Percentiles rank a stretch among this genome's conserved stretches.
These are phyloP conservation scores for Magallana nippona DNA, from an alignment of 2,888 invertebrate genomes.

Conservation along the genomic window DNA sequence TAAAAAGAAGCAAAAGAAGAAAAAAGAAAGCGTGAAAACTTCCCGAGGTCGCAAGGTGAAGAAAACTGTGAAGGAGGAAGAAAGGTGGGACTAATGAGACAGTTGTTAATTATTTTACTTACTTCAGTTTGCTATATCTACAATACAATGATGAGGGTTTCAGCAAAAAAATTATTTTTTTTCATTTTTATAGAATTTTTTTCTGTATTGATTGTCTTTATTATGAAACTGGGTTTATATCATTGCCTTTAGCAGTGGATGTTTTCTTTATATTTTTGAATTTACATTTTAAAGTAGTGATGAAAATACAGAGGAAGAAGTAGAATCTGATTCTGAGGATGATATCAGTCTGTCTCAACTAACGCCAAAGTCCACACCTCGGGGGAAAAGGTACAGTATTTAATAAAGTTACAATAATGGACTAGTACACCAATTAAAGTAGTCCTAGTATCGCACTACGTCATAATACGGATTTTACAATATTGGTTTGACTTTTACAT, in stretches of 20 bases:
- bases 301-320: background rate
- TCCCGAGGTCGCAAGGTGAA: constrained; percentile 19
- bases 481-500: no score
- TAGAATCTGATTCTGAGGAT: constrained; percentile 18
- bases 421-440: no score
- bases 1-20: constrained; percentile 51
- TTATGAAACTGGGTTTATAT: no score
- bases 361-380: background rate
- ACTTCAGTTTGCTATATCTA: no score
- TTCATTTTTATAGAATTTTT: no score
- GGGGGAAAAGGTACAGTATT: background rate
- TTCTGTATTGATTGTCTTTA: no score
- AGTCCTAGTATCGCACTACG: no score
- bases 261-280: background rate
- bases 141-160: no score
- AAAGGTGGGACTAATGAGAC: background rate
- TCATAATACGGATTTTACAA: no score
- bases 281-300: constrained; percentile 18
- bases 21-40: constrained; percentile 37
- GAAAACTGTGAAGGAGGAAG: constrained; percentile 10
- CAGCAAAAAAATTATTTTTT: no score
- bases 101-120: background rate
- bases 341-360: constrained; percentile 5
- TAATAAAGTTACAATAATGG: no score
- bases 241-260: no score